Evolutionary conservation across 2,888 invertebrate species (phyloP).

Genomic region (Phyllotreta cruciferae): DNA sequence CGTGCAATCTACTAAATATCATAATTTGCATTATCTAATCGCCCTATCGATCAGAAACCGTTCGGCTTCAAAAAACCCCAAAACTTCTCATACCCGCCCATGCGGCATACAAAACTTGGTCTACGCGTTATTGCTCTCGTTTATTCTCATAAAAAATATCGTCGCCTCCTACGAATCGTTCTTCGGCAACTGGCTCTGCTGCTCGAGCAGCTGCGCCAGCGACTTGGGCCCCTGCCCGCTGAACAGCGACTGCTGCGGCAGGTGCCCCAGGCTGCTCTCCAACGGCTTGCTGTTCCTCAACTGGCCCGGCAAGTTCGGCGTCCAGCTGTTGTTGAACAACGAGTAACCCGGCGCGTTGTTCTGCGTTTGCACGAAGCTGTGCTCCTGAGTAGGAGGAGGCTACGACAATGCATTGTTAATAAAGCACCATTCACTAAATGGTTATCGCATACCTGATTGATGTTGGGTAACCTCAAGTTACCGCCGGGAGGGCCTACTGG

Average conservation of each 20-base stretch:
- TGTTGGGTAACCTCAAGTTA: conserved; percentile 33
- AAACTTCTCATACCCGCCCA: too few relatives aligned
- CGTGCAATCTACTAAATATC: too few relatives aligned
- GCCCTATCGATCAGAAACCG: too few relatives aligned
- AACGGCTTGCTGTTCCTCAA: conserved; percentile 42
- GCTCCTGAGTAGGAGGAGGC: conserved; percentile 29
- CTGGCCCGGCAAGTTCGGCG: conserved; percentile 55
- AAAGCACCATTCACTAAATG: neutral
- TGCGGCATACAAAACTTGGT: too few relatives aligned
- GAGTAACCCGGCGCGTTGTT: conserved; percentile 54
- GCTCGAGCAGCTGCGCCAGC: conserved; percentile 79
- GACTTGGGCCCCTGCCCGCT: conserved; percentile 82
- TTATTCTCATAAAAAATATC: neutral
- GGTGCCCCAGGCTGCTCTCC: conserved; percentile 33
- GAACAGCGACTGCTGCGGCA: conserved; percentile 67
- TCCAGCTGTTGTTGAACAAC: conserved; percentile 59
- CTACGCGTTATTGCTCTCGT: too few relatives aligned
- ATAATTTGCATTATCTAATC: too few relatives aligned
- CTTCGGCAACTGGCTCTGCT: conserved; percentile 63
- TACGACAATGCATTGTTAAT: neutral
- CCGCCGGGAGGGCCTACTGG: conserved; percentile 35
- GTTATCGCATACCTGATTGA: conserved; percentile 28
- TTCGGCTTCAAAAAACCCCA: too few relatives aligned
- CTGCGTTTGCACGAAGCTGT: conserved; percentile 31
- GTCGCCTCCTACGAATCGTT: conserved; percentile 40